Conservation (phyloP, 2,113 vertebrate species). For the Dipodomys spectabilis region DNA sequence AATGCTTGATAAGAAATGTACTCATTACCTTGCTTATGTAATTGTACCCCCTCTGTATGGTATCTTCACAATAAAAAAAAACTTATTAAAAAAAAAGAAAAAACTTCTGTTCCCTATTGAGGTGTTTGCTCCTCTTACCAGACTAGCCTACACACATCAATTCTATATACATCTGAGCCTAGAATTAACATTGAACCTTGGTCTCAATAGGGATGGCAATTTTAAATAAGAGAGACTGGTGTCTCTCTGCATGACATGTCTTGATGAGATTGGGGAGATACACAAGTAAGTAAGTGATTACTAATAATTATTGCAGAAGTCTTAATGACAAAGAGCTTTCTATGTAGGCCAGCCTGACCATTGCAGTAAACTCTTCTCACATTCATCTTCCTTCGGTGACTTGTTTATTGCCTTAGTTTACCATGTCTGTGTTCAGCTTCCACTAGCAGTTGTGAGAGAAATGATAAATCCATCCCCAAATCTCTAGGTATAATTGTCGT, state of each 20-base stretch:
- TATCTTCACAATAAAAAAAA: too few species aligned
- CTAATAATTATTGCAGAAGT: not conserved
- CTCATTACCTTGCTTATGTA: too few species aligned
- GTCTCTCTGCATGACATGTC: not conserved
- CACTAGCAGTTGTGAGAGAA: not conserved
- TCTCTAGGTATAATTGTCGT: not conserved
- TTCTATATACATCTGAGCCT: not conserved
- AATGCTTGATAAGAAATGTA: too few species aligned
- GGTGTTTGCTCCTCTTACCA: too few species aligned
- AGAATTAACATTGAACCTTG: not conserved
- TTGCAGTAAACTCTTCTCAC: rapidly evolving
- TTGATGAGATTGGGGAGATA: not conserved
- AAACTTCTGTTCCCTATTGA: not conserved
- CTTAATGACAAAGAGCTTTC: not conserved
- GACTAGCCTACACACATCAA: not conserved
- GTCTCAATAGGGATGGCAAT: not conserved
- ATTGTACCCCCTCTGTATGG: too few species aligned
- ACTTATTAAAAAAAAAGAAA: not conserved
- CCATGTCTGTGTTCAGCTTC: not conserved
- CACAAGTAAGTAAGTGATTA: not conserved
- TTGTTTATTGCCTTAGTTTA: not conserved
- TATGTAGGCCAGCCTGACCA: not conserved
- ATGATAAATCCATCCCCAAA: not conserved
- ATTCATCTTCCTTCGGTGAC: not conserved
- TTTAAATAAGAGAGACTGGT: not conserved